These are phyloP conservation scores for Botia kubotai DNA, from an alignment of 2,797 vertebrate genomes.

Conservation along the genomic window DNA sequence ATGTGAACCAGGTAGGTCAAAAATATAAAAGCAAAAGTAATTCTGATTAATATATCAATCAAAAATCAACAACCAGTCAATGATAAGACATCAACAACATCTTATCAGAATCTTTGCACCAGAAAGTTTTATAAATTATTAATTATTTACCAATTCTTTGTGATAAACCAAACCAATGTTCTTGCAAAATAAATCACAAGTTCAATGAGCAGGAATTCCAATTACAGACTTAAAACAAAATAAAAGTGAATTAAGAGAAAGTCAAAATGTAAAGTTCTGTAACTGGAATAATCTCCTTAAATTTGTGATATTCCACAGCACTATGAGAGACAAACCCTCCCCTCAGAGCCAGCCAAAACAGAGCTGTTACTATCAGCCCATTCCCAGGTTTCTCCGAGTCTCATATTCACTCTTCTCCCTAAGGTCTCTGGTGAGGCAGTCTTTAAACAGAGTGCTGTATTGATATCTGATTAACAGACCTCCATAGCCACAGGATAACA, in stretches of 20 bases:
- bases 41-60: not conserved
- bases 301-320: slow-evolving; percentile 6
- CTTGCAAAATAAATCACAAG: not conserved
- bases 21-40: not conserved
- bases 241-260: not conserved
- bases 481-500: slow-evolving; percentile 58
- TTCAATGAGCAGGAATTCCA: not conserved
- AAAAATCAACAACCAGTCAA: not conserved
- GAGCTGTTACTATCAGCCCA: slow-evolving; percentile 30
- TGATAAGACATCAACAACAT: not conserved
- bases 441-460: slow-evolving; percentile 59
- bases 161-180: not conserved
- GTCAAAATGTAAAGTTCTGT: not conserved
- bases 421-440: slow-evolving; percentile 45
- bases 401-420: slow-evolving; percentile 53
- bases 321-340: not conserved
- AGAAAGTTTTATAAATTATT: not conserved
- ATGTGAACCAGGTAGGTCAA: not conserved
- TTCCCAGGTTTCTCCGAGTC: slow-evolving; percentile 41
- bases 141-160: not conserved
- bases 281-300: not conserved
- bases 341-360: slow-evolving; percentile 47
- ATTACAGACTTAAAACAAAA: not conserved
- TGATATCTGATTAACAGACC: slow-evolving; percentile 62
- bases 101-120: no score